phyloP scores from a whole-genome alignment of 1,140 invertebrate genomes.

The Drosophila miranda region DNA sequence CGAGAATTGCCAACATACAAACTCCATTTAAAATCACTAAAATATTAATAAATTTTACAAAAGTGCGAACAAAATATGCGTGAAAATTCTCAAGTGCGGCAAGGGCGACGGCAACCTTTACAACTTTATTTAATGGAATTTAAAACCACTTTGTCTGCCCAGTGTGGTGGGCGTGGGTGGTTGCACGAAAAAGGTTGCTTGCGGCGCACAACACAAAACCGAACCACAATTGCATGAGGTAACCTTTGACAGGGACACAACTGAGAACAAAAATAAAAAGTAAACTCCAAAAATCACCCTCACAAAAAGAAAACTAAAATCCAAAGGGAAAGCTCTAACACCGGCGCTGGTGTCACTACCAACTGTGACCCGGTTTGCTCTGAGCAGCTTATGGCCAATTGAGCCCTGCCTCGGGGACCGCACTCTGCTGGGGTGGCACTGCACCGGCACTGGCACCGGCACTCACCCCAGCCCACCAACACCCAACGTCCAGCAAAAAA shows the following conservation, averaged over 20 bases:
- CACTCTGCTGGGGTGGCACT: constrained; percentile 9
- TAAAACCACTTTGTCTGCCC: constrained; percentile 75
- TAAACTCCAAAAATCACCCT: constrained; percentile 33
- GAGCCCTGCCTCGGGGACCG: constrained; percentile 43
- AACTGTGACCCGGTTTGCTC: constrained; percentile 62
- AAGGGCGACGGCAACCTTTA: constrained; percentile 62
- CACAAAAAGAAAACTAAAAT: constrained; percentile 27
- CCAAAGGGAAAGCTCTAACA: constrained; percentile 56
- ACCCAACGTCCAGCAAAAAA: background rate
- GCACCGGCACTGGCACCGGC: constrained; percentile 3
- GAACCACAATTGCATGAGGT: constrained; percentile 76
- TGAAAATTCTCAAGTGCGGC: constrained; percentile 71
- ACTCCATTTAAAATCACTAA: constrained; percentile 80
- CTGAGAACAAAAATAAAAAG: constrained; percentile 16
- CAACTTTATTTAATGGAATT: constrained; percentile 82
- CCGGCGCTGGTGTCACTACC: constrained; percentile 71
- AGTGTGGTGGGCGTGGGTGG: constrained; percentile 48
- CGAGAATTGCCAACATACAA: constrained; percentile 53
- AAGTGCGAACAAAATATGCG: constrained; percentile 80
- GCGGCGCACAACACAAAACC: constrained; percentile 37
- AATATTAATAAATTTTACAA: constrained; percentile 81
- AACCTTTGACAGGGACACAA: constrained; percentile 63
- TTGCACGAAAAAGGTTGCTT: constrained; percentile 56
- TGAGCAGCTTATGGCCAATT: constrained; percentile 77
- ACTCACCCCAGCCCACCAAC: background rate